Base-by-base conservation (phyloP, 2,888 invertebrate genomes). In the Heliconius aoede region DNA sequence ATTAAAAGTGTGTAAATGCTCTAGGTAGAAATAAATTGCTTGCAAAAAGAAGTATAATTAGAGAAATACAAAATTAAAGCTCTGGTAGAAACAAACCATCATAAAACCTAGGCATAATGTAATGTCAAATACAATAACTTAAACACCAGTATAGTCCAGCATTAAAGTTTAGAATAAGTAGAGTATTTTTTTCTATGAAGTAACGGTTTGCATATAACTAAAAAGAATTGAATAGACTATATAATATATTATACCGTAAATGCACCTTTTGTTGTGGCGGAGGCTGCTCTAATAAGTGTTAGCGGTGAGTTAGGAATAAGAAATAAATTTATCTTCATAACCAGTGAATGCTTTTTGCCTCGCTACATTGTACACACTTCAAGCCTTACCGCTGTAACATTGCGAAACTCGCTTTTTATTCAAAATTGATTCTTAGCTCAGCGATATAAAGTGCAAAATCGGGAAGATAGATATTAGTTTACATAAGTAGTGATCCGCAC, bases 401-500 rank as follows among this genome's bases (percentile, higher is more conserved):
- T 83, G 84, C 81, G 51, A 80, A 81, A 78, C 68, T 73, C 75
- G 77, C 74, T 78, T 76, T 80, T 74, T 78, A 80, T 80, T 81
- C 82, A 61, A 86, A 86, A 85, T 80, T 85, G 83, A 85, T 81
- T 84, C 85, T 84, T 88, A 81, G 72, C 76, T 64, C 80, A 76
- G 77, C 78, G 83, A 73, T 75, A 83, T 84, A 86, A 85, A 86
- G 86, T 83, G 81, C 82, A 85, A 85, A 78, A 77, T 83, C 78
- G 77, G 80, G 80, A 75, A 71, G 76, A 81, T 75, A 78, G 77
- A 84, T 85, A 86, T 86, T 81, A 82, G 84, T 87, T 86, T 84
- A 84, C 85, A 82, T 84, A 86, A 87, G 86, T 87, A 88, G 86
- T 88, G 86, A 87, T 88, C 86, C 83, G 85, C 87, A 86, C 85